A percentile compares a stretch with the other conserved stretches of the same genome.
Evolutionary conservation across 2,797 vertebrate species (phyloP).

Genomic region (Lepus townsendii): DNA sequence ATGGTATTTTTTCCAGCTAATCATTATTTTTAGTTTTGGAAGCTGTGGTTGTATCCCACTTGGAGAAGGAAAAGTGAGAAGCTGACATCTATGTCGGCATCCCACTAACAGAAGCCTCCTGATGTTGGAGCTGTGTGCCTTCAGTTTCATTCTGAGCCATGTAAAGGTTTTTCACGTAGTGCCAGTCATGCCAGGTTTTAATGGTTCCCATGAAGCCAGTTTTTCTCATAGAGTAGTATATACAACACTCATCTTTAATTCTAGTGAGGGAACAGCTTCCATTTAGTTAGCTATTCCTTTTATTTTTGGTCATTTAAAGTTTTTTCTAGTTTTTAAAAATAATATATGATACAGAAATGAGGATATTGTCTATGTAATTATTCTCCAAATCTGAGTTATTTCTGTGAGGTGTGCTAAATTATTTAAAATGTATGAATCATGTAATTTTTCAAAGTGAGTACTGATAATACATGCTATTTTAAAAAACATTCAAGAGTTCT

Average conservation of each 20-base stretch:
- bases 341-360: neutral
- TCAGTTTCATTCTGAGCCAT: neutral
- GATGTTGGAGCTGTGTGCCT: neutral
- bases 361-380: neutral
- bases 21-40: neutral
- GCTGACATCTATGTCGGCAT: accelerated
- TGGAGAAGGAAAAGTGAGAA: neutral
- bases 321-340: neutral
- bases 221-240: neutral
- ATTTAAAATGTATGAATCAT: neutral
- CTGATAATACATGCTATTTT: neutral
- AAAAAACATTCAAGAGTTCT: neutral
- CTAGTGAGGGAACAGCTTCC: neutral
- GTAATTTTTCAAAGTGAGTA: conserved; percentile 8
- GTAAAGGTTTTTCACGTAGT: neutral
- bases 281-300: neutral
- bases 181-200: neutral
- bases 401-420: conserved; percentile 21
- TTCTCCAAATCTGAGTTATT: neutral
- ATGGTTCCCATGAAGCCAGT: neutral
- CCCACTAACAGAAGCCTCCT: neutral
- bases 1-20: neutral
- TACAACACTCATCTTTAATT: neutral
- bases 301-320: neutral
- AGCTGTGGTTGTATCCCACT: neutral